A percentile compares a stretch with the other conserved stretches of the same genome.
Conservation (phyloP, 2,113 vertebrate genomes). For the Pongo abelii region DNA sequence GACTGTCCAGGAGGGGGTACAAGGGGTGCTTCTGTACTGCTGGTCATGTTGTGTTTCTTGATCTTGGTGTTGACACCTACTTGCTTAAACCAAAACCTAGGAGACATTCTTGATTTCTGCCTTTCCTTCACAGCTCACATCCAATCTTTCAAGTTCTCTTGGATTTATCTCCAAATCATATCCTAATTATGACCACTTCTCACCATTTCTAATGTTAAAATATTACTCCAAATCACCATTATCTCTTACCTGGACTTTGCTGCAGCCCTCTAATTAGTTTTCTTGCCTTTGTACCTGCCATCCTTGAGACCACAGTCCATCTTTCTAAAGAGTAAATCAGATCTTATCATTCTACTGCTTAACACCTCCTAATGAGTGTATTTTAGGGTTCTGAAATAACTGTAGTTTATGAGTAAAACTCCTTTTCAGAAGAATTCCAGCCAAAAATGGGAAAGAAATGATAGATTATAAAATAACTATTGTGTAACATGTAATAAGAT, state of each 20-base stretch:
- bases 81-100: neutral
- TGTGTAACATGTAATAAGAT: neutral
- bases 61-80: neutral
- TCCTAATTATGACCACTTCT: neutral
- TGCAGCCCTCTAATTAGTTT: neutral
- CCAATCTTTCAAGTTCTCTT: neutral
- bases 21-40: neutral
- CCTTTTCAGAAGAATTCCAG: neutral
- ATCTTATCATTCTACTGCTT: neutral
- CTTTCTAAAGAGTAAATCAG: neutral
- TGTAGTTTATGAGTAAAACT: neutral
- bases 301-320: neutral
- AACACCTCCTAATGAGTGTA: neutral
- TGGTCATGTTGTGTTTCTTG: neutral
- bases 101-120: neutral
- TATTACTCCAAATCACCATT: neutral
- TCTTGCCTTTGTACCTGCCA: neutral
- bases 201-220: neutral
- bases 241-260: neutral
- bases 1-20: neutral
- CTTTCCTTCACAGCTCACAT: neutral
- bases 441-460: neutral
- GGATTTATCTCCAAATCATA: neutral
- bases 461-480: neutral
- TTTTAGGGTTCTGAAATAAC: neutral